Evolutionary conservation across 2,113 vertebrate genomes (phyloP).

Genomic region (Plectropomus leopardus): DNA sequence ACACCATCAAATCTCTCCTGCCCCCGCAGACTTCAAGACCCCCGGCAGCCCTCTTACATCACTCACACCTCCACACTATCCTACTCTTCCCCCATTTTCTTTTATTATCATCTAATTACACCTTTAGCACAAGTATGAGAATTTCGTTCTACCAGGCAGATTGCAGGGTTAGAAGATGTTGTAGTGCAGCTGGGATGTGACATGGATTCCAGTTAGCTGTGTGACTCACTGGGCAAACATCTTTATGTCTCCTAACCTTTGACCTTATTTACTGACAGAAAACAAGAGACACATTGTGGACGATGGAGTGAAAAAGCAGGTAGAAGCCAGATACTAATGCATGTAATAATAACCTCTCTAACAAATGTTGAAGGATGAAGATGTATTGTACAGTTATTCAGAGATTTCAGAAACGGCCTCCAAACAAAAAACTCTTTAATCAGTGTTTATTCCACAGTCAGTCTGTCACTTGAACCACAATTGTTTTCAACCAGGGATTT

Average conservation of each 20-base stretch:
- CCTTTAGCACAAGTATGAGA: conserved; percentile 9
- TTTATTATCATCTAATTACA: conserved; percentile 57
- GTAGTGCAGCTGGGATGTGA: conserved; percentile 22
- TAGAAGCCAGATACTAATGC: conserved; percentile 2
- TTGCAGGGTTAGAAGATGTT: conserved; percentile 9
- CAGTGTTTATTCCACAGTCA: neutral
- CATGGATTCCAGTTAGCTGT: conserved; percentile 41
- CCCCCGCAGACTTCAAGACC: conserved; percentile 5
- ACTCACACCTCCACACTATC: conserved; percentile 29
- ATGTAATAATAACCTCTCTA: neutral
- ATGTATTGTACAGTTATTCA: neutral
- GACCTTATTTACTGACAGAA: conserved; percentile 58
- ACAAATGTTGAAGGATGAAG: neutral
- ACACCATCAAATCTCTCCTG: conserved; percentile 8
- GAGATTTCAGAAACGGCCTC: neutral
- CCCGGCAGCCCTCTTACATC: conserved; percentile 16
- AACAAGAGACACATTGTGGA: conserved; percentile 27
- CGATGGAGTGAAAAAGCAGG: conserved; percentile 14
- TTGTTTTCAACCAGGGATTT: neutral
- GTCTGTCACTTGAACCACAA: neutral
- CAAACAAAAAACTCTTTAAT: neutral
- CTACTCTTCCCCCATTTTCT: conserved; percentile 35
- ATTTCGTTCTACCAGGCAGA: neutral
- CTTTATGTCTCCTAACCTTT: conserved; percentile 39
- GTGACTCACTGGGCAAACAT: conserved; percentile 56